A percentile compares a stretch with the other conserved stretches of the same genome.
Conservation (phyloP, 2,888 invertebrate genomes). For the Eupithecia abbreviata region DNA sequence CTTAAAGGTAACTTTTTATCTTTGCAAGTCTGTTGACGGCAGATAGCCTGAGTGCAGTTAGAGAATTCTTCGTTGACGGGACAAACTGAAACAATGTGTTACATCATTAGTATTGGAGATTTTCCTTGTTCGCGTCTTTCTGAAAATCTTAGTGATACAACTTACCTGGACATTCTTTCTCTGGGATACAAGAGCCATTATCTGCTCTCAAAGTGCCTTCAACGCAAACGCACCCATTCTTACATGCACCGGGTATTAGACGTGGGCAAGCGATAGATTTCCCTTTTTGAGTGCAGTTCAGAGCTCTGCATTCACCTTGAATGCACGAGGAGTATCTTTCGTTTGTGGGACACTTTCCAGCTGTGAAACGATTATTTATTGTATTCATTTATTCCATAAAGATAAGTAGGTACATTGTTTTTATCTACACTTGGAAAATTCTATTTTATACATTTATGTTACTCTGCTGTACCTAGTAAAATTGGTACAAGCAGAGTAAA, state of each 20-base stretch:
- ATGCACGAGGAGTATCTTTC: conserved; percentile 48
- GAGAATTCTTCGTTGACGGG: conserved; percentile 23
- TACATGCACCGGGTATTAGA: conserved; percentile 28
- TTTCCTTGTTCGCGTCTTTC: too few species aligned
- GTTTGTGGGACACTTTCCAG: conserved; percentile 42
- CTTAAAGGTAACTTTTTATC: conserved; percentile 7
- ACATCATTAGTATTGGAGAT: too few species aligned
- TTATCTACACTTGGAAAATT: too few species aligned
- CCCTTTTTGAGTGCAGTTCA: conserved; percentile 44
- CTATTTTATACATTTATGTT: too few species aligned
- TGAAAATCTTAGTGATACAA: neutral
- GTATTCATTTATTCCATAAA: too few species aligned
- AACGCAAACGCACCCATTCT: conserved; percentile 43
- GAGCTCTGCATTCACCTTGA: conserved; percentile 45
- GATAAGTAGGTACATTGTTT: too few species aligned
- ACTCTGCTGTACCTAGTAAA: too few species aligned
- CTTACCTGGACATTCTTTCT: conserved; percentile 37
- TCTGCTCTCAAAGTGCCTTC: conserved; percentile 35
- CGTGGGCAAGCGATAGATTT: conserved; percentile 38
- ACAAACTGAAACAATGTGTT: conserved; percentile 17
- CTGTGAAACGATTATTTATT: conserved; percentile 30
- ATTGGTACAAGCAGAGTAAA: too few species aligned
- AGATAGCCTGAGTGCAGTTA: conserved; percentile 34
- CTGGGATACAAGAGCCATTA: conserved; percentile 37
- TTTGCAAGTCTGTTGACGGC: conserved; percentile 33